Evolutionary conservation across 2,797 vertebrate species (phyloP).

Genomic region (Cossypha polioptera): DNA sequence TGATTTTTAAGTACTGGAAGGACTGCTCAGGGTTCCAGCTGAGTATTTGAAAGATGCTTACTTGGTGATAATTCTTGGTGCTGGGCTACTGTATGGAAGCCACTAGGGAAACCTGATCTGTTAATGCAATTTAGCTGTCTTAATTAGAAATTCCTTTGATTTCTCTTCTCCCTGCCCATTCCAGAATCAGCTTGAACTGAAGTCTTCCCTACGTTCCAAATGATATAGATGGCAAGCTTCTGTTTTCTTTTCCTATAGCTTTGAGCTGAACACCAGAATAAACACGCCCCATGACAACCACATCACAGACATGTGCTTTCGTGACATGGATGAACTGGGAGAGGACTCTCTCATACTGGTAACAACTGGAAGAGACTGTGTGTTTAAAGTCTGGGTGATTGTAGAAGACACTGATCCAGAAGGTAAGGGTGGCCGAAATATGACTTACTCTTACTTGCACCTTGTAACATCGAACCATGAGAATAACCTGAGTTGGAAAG

Average conservation of each 20-base stretch:
- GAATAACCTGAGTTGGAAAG: background rate
- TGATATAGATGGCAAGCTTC: background rate
- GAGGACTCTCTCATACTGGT: slow-evolving; percentile 80
- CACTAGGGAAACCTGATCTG: background rate
- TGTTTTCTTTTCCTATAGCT: slow-evolving; percentile 74
- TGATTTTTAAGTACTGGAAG: background rate
- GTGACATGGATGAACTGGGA: slow-evolving; percentile 60
- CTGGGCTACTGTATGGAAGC: background rate
- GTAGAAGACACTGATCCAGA: slow-evolving; percentile 77
- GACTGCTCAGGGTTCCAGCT: background rate
- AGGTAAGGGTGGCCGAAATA: slow-evolving; percentile 63
- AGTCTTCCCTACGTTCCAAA: background rate
- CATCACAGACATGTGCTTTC: slow-evolving; percentile 88
- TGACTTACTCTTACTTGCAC: background rate
- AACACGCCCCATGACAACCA: slow-evolving; percentile 83
- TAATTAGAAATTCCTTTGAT: background rate
- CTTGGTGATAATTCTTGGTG: background rate
- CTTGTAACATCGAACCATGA: background rate
- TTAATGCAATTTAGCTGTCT: background rate
- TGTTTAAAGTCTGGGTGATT: slow-evolving; percentile 93
- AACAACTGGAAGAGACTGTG: slow-evolving; percentile 84
- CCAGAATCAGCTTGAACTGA: background rate
- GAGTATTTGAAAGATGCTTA: background rate
- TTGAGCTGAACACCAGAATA: slow-evolving; percentile 90
- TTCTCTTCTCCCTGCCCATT: background rate